Conservation (phyloP, 2,888 invertebrate species). For the Phanerotoma sp. region DNA sequence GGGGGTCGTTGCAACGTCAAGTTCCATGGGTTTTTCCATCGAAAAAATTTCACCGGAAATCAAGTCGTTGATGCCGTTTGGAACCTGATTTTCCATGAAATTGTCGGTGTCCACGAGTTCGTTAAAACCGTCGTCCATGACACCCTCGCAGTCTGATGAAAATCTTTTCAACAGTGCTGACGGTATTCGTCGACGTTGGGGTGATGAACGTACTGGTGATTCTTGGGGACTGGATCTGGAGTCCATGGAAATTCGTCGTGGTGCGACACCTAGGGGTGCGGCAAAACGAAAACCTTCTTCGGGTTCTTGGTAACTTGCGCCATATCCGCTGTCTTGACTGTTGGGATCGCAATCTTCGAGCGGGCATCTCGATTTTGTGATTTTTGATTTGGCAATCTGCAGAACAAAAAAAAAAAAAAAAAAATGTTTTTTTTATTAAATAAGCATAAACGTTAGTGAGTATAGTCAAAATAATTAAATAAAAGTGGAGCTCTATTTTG, state of each 20-base stretch:
- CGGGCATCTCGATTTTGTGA: slow-evolving; percentile 50
- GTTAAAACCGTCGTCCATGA: slow-evolving; percentile 68
- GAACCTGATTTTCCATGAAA: slow-evolving; percentile 59
- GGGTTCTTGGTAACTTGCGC: slow-evolving; percentile 52
- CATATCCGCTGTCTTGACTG: slow-evolving; percentile 65
- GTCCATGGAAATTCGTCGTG: slow-evolving; percentile 49
- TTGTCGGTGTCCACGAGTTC: slow-evolving; percentile 66
- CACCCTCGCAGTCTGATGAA: slow-evolving; percentile 63
- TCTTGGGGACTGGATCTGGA: slow-evolving; percentile 35
- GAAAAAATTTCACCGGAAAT: slow-evolving; percentile 61
- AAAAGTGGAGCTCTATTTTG: too few relatives aligned
- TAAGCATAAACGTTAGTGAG: too few relatives aligned
- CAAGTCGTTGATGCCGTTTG: slow-evolving; percentile 63
- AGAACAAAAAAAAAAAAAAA: slow-evolving; percentile 20
- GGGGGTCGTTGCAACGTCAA: slow-evolving; percentile 54
- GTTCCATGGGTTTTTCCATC: slow-evolving; percentile 37
- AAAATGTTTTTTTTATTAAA: too few relatives aligned
- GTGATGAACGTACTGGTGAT: slow-evolving; percentile 43
- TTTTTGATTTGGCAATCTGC: slow-evolving; percentile 29
- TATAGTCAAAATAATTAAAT: too few relatives aligned
- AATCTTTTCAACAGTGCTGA: slow-evolving; percentile 57
- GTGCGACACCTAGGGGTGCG: slow-evolving; percentile 56
- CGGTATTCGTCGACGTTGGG: slow-evolving; percentile 32
- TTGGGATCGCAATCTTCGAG: slow-evolving; percentile 61
- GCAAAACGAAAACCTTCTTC: slow-evolving; percentile 52